phyloP scores from a whole-genome alignment of 2,113 vertebrate genomes.

The Coracopsis vasa region DNA sequence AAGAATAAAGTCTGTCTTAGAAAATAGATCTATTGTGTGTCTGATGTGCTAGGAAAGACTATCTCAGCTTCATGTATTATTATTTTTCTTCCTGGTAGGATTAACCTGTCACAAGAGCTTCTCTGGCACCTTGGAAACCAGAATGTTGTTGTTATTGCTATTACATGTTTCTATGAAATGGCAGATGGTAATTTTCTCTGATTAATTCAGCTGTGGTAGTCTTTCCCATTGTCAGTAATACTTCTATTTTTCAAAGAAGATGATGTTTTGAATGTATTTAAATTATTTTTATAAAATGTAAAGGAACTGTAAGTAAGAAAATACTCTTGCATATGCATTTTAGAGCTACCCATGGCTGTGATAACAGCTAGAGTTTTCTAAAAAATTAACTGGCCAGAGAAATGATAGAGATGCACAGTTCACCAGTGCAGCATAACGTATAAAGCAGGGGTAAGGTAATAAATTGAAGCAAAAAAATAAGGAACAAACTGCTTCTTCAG shows the following conservation, averaged over 20 bases:
- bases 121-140: not conserved
- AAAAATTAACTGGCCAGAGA: not conserved
- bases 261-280: not conserved
- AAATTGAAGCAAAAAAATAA: not conserved
- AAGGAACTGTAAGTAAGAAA: not conserved
- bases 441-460: not conserved
- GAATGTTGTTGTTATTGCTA: not conserved
- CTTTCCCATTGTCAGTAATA: not conserved
- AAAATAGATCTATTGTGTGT: not conserved
- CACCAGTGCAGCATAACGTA: not conserved
- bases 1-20: not conserved
- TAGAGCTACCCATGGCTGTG: not conserved
- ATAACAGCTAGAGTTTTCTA: not conserved
- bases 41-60: not conserved
- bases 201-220: not conserved
- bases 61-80: not conserved
- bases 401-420: not conserved
- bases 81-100: not conserved
- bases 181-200: not conserved
- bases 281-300: not conserved
- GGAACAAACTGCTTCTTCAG: not conserved
- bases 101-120: not conserved
- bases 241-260: not conserved
- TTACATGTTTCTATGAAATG: not conserved
- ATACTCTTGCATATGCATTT: not conserved